Base-by-base conservation (phyloP, 2,797 vertebrate species). In the Urophycis tenuis region DNA sequence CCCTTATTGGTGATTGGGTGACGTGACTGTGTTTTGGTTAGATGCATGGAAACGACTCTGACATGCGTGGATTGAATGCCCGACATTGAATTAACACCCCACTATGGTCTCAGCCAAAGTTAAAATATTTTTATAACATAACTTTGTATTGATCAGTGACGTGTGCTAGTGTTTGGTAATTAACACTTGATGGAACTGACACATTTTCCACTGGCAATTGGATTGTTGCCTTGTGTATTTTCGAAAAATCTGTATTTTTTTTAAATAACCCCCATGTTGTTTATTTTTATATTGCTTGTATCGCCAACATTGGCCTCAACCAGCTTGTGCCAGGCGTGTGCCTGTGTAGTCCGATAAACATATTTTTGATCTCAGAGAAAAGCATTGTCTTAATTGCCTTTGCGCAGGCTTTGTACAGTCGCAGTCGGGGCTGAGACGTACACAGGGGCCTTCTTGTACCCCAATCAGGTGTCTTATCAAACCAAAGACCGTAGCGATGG, bases 121-220 rank as follows among this genome's bases (percentile, higher is more conserved):
- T 86, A 86, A 90, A 85, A 91, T n/a, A 89, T 92, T 90, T 89
- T 90, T 89, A 85, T 90, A 88, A 90, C 88, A 89, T 80, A 83
- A 81, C 90, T 87, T 90, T 85, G 88, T 86, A 91, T 85, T 89
- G 85, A 89, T 90, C 82, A 81, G 75, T 89, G 86, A 88, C 76
- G 84, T 19, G 30, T 88, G 79, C 88, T 80, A 87, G 78, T 88
- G 74, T 89, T 81, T 83, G 87, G 81, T 89, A 85, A 83, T 85
- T 88, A 75, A 87, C 87, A 84, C 82, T 88, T 85, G 84, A 87
- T 88, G 81, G 74, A 87, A 86, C 76, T 84, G 80, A 79, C 80
- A 80, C 78, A 73, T 75, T 80, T 84, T 82, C 81, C 49, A 64
- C 77, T 83, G 74, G 83, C 81, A 81, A 29, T 85, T 79, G 77